These are phyloP conservation scores for Scrobipalpa atriplicella DNA, from an alignment of 2,888 invertebrate species.

Conservation along the genomic window DNA sequence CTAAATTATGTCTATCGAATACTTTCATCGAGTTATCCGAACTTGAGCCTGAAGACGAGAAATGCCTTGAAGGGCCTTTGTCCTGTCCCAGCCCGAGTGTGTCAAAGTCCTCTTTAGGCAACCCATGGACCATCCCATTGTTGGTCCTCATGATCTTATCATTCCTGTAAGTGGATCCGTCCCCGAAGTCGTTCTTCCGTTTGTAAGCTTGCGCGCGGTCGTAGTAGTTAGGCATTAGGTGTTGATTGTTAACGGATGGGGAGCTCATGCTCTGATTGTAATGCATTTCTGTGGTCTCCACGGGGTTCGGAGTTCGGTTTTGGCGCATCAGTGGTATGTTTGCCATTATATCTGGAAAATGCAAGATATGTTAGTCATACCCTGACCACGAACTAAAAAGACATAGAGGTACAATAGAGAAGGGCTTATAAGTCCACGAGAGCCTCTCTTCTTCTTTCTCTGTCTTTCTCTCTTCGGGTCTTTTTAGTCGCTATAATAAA, in stretches of 20 bases:
- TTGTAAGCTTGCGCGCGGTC: conserved; percentile 67
- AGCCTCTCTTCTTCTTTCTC: too few relatives aligned
- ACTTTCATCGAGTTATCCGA: conserved; percentile 62
- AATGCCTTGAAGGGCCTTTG: conserved; percentile 60
- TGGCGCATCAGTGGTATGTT: conserved; percentile 68
- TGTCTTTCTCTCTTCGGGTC: too few relatives aligned
- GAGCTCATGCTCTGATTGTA: conserved; percentile 62
- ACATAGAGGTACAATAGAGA: too few relatives aligned
- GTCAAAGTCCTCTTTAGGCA: conserved; percentile 63
- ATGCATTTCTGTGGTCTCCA: conserved; percentile 71
- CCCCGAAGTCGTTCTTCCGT: conserved; percentile 71
- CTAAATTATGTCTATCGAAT: conserved; percentile 69
- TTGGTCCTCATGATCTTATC: conserved; percentile 74
- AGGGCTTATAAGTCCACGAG: too few relatives aligned
- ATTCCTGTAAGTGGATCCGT: conserved; percentile 64
- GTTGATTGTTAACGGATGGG: conserved; percentile 56
- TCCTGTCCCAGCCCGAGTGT: conserved; percentile 54
- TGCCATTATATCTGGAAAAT: conserved; percentile 65
- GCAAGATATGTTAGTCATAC: too few relatives aligned
- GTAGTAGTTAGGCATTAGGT: conserved; percentile 65
- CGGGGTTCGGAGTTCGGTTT: conserved; percentile 60
- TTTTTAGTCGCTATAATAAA: too few relatives aligned
- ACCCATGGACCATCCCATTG: conserved; percentile 64
- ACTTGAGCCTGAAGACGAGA: conserved; percentile 59
- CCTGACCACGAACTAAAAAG: too few relatives aligned